Base-by-base conservation (phyloP, 2,113 vertebrate species). In the Sturnus vulgaris region DNA sequence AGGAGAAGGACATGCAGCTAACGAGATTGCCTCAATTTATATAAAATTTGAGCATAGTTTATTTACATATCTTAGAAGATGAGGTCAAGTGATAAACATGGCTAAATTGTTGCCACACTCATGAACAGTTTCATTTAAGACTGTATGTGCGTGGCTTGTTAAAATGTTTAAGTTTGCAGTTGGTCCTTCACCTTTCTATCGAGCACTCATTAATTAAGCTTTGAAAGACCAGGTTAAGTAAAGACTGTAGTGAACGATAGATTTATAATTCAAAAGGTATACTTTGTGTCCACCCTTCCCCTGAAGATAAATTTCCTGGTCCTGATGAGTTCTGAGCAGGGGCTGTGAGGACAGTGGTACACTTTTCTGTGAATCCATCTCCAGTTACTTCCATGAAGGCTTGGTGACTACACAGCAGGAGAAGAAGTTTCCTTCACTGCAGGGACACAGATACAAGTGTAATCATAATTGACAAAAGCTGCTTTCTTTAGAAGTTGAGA, bases 111-210 rank as follows among this genome's bases (percentile, higher is more conserved):
- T 84, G 46, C 37, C 14, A 33, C 10, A 55, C 19, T 49, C 9
- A 12, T 30, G 13, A 70, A 18, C 30, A 59, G 17, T 75, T 77
- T 57, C 30, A 33, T 17, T 87, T 78, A 40, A 50, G 24, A 65
- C 42, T 37, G 5, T 30, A 46, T 2, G 7, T 5, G 7, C 0
- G 0, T 4, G 4, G 10, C 44, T 82, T 84, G 24, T 50, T 37
- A 31, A 68, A 65, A 33, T 4, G 1, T 60, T 68, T 44, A 33
- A 30, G 5, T 55, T 40, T 89, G 12, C 8, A 23, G 25, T 13
- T 78, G 10, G 7, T 82, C 35, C n/a, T 75, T 88, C 18, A 42
- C 13, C 2, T 63, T 47, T 55, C 39, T 82, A 0, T 46, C 61
- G 25, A 86, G 20, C 23, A 5, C 14, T 53, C 42, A 46, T 4